Evolutionary conservation across 2,113 vertebrate species (phyloP), one percentile per base, ranked within the genome.

Genomic region (Passerina amoena): DNA sequence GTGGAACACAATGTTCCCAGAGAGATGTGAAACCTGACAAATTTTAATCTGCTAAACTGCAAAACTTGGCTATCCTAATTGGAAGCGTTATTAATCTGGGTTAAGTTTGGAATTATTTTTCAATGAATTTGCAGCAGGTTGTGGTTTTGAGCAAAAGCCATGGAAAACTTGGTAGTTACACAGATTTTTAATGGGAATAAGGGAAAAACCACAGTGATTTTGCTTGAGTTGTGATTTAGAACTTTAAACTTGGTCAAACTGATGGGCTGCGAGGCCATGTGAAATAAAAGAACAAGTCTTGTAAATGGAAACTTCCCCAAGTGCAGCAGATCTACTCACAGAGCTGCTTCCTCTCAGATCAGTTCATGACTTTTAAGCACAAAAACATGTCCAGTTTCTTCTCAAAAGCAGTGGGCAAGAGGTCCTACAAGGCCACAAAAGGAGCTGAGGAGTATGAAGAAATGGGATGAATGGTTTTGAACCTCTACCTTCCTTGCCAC

Each of bases 41-140:
- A 33, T 75, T 93, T 92, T 83, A 86, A 80, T 83, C 38, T 40
- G 38, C 48, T 80, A 42, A 94, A 70, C 59, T 61, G 38, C 47
- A 85, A 81, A 80, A 81, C 71, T 86, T 96, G 93, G 92, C 92
- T 31, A 35, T 81, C 23, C 31, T 78, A 65, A 73, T 87, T 93
- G 75, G 75, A 86, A 81, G 47, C 0, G 0, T 61, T 96, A 90
- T 78, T 94, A 94, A 92, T 95, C 68, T 73, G 56, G 35, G 60
- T 90, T 88, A 96, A 70, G 1, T 73, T 92, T 82, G 79, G 85
- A 90, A 86, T 90, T 82, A 82, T 17, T 91, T 94, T 92, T 93
- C 79, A 88, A 77, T 92, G 54, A 86, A 83, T 86, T 88, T 88
- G 82, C n/a, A 90, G 63, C 68, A 91, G 90, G 92, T 92, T 90